Evolutionary conservation across 2,888 invertebrate genomes (phyloP), one percentile per base, ranked within the genome.

Genomic region (Cantharis lateralis): DNA sequence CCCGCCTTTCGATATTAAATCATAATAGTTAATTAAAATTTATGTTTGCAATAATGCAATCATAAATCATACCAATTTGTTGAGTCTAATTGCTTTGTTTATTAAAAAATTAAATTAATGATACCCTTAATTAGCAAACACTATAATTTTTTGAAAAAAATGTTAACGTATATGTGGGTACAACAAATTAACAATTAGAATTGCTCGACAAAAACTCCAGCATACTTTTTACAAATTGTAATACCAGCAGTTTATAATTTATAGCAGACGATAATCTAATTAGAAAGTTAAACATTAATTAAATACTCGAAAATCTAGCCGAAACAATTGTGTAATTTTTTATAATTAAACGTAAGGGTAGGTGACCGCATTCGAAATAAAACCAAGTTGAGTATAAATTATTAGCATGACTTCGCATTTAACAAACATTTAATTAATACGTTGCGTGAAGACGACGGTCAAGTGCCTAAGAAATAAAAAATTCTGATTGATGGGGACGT

Each of bases 381-480:
- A 84, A 78, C 78, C 81, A 76, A 76, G 74, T 74, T 75, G 75
- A 78, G 80, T 83, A 84, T 83, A 83, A 84, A 84, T 83, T 84
- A 84, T 83, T 82, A 82, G 82, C 84, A 84, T 83, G 83, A 83
- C 84, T 81, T 80, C 79, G 82, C 83, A 82, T 84, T 84, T 82
- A 84, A 81, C 83, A 82, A 82, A 82, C 82, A 80, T 83, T 82
- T 84, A 84, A 84, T 84, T 84, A 84, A 84, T 84, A 84, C 82
- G 81, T 83, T 83, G 83, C 82, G 83, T 83, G 82, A 81, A 81
- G 76, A 78, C 78, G 81, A 80, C 78, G 78, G 72, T 70, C 78
- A 76, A 80, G 72, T 73, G 75, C 75, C 75, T 74, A 75, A 71
- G 73, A 66, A 77, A 77, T 73, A 79, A 79, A 79, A 75, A 77